phyloP scores from a whole-genome alignment of 2,113 vertebrate species.

The Tauraco erythrolophus region DNA sequence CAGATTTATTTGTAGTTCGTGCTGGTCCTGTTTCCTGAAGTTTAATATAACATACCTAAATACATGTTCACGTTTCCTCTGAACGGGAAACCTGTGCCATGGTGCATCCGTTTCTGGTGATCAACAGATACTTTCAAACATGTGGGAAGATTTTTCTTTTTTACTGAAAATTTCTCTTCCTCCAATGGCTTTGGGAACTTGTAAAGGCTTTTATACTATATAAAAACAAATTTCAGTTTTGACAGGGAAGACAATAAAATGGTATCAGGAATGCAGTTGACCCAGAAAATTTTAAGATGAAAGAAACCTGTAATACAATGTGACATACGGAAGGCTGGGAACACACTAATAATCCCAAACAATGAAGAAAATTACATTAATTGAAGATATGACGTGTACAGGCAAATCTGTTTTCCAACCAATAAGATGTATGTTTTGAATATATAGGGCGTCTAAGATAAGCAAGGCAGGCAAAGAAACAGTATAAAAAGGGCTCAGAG shows the following conservation, averaged over 20 bases:
- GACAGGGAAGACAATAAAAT: neutral
- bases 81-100: fast-evolving
- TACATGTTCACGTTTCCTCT: fast-evolving
- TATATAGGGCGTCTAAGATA: conserved; percentile 15
- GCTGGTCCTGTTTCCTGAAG: neutral
- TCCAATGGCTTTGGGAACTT: neutral
- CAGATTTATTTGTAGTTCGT: neutral
- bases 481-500: conserved; percentile 28
- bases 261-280: conserved; percentile 54
- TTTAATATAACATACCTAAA: neutral
- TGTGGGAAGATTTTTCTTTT: fast-evolving
- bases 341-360: conserved; percentile 65
- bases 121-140: neutral
- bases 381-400: conserved; percentile 58
- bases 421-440: neutral
- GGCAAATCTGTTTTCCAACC: conserved; percentile 29
- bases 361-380: conserved; percentile 61
- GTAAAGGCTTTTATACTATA: fast-evolving
- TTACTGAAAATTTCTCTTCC: neutral
- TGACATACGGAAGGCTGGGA: neutral
- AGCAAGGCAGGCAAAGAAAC: neutral
- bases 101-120: neutral
- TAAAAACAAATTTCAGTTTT: neutral
- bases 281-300: conserved; percentile 41
- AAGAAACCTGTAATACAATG: conserved; percentile 43